Conservation (phyloP, 92 coral and sea anemone species). For the Parazoanthus darwini region DNA sequence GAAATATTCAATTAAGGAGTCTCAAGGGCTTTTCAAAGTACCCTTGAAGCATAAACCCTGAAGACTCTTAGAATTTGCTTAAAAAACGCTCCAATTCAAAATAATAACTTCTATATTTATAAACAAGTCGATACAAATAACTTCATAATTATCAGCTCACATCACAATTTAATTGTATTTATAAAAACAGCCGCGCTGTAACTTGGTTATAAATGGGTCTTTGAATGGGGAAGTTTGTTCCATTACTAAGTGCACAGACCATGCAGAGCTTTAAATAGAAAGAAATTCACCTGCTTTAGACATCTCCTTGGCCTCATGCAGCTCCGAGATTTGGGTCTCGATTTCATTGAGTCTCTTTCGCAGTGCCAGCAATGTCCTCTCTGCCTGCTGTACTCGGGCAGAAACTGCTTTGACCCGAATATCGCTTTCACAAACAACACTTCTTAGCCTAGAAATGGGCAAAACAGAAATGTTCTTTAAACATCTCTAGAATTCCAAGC, state of each 20-base stretch:
- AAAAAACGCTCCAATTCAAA: no score
- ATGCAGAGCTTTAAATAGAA: neutral
- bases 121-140: no score
- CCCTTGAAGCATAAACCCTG: no score
- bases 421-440: slow-evolving; percentile 16
- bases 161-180: no score
- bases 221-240: no score
- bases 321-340: slow-evolving; percentile 79
- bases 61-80: no score
- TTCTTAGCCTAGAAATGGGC: slow-evolving; percentile 1
- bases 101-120: no score
- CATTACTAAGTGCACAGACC: neutral
- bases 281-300: slow-evolving; percentile 77
- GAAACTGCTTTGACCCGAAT: slow-evolving; percentile 55
- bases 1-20: no score
- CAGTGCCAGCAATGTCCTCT: slow-evolving; percentile 58
- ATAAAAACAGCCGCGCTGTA: no score
- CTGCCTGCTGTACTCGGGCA: slow-evolving; percentile 58
- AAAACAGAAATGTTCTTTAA: neutral
- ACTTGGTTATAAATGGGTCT: no score
- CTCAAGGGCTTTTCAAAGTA: no score
- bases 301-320: slow-evolving; percentile 80
- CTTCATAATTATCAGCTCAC: no score
- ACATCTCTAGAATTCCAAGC: neutral
- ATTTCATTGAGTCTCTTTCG: slow-evolving; percentile 78